Evolutionary conservation across 1,140 invertebrate genomes (phyloP).

Genomic region (Stenopsyche tienmushanensis): DNA sequence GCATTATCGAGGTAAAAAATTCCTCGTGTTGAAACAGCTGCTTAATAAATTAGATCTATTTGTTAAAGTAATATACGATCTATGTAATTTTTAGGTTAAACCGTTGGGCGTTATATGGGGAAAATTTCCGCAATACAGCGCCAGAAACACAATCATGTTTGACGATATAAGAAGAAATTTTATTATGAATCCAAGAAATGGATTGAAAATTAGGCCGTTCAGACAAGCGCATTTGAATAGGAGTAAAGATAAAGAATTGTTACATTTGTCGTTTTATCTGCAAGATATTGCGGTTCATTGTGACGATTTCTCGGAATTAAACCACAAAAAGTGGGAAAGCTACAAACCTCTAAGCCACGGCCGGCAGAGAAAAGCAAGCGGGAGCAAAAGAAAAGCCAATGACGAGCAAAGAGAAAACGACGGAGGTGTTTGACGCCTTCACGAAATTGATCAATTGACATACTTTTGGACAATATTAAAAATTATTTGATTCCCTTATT

Average conservation of each 20-base stretch:
- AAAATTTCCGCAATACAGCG: conserved; percentile 83
- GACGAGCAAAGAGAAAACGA: conserved; percentile 21
- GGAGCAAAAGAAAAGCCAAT: conserved; percentile 53
- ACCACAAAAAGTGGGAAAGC: conserved; percentile 91
- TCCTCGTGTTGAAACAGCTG: not conserved
- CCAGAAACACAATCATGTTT: conserved; percentile 97
- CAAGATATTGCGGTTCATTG: conserved; percentile 77
- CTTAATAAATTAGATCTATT: not conserved
- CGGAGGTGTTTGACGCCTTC: not conserved
- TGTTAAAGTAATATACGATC: conserved; percentile 11
- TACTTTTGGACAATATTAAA: no score
- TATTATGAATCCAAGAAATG: conserved; percentile 95
- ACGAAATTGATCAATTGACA: not conserved
- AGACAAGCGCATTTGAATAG: conserved; percentile 87
- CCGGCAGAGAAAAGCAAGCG: conserved; percentile 47
- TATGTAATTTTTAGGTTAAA: conserved; percentile 73
- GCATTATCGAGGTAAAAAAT: conserved; percentile 77
- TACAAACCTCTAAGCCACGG: conserved; percentile 61
- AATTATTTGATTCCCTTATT: no score
- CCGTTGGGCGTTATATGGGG: conserved; percentile 97
- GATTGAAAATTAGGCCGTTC: conserved; percentile 88
- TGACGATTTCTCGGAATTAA: conserved; percentile 81
- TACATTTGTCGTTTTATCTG: conserved; percentile 82
- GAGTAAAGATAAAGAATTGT: conserved; percentile 78
- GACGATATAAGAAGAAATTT: conserved; percentile 97